phyloP scores from a whole-genome alignment of 2,113 vertebrate species.

The Trogon melanurus region DNA sequence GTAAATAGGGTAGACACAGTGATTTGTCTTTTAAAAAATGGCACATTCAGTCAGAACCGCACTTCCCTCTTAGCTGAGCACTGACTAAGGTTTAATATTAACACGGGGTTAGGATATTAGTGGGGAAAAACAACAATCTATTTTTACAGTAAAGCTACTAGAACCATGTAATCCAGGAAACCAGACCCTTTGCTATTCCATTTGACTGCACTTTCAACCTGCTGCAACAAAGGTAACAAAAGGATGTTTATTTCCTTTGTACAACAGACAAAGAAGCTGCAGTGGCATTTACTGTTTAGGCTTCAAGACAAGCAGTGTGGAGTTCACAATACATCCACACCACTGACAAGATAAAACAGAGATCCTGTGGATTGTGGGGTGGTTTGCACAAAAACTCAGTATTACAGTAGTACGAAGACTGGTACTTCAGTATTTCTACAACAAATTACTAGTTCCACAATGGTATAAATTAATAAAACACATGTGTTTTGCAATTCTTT shows the following conservation, averaged over 20 bases:
- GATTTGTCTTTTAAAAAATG: neutral
- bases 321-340: neutral
- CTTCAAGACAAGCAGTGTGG: conserved; percentile 1
- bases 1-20: neutral
- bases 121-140: neutral
- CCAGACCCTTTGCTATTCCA: neutral
- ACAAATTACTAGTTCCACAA: neutral
- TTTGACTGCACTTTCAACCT: neutral
- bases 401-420: neutral
- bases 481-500: neutral
- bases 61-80: neutral
- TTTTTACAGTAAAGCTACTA: conserved; percentile 22
- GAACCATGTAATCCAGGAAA: neutral
- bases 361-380: neutral
- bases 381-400: neutral
- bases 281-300: conserved; percentile 4
- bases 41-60: neutral
- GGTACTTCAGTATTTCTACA: neutral
- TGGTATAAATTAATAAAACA: neutral
- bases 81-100: neutral
- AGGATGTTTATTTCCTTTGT: conserved; percentile 28
- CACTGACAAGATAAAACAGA: neutral
- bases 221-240: neutral
- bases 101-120: neutral
- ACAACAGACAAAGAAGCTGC: conserved; percentile 13